phyloP scores from a whole-genome alignment of 2,797 vertebrate species.

The Heteromormyrus szaboi region DNA sequence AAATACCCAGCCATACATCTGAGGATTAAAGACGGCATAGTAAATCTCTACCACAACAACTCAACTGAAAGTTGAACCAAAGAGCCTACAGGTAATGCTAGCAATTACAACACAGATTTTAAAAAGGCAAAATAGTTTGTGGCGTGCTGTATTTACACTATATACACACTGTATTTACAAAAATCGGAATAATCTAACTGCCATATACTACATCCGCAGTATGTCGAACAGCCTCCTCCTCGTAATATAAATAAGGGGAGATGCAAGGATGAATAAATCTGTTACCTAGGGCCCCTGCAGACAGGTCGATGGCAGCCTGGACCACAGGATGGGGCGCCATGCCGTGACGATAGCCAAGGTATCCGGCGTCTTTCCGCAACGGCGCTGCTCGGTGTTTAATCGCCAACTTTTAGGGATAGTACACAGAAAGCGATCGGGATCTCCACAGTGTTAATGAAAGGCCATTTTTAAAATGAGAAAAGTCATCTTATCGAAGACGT shows the following conservation, averaged over 20 bases:
- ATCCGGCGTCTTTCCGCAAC: not conserved
- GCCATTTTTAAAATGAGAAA: not conserved
- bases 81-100: not conserved
- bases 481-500: not conserved
- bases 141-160: not conserved
- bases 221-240: not conserved
- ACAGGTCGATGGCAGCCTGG: conserved; percentile 89
- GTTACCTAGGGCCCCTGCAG: conserved; percentile 90
- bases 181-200: not conserved
- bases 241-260: not conserved
- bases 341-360: conserved; percentile 53
- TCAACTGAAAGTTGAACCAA: not conserved
- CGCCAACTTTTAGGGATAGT: not conserved
- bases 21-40: not conserved
- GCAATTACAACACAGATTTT: not conserved
- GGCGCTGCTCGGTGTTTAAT: not conserved
- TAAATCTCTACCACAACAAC: not conserved
- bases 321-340: conserved; percentile 71
- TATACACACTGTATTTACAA: no score
- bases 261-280: not conserved
- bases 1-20: not conserved
- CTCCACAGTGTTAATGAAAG: not conserved
- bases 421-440: not conserved
- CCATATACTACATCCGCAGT: not conserved
- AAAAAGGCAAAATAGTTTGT: not conserved